Base-by-base conservation (phyloP, 1,140 invertebrate species). In the Meloidogyne exigua region DNA sequence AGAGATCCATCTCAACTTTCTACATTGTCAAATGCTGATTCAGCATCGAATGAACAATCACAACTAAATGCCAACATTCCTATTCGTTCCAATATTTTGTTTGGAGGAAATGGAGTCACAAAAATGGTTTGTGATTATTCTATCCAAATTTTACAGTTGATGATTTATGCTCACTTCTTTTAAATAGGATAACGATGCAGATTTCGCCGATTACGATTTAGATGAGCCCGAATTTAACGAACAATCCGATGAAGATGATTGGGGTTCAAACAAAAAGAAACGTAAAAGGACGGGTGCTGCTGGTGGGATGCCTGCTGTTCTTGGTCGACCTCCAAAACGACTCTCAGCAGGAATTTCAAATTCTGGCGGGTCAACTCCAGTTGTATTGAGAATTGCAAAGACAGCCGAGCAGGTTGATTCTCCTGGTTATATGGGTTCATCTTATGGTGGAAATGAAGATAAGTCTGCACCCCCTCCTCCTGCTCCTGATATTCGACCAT, bases 181-280 rank as follows among this genome's bases (percentile, higher is more conserved):
- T 13, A 25, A 23, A 49, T 42, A 80, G 80, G 79, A 80, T n/a
- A 77, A 57, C 21, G 79, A 80, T 11, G 32, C 72, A 18, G 79
- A 82, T 64, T 36, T 49, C 13, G 23, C 32, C 0, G 80, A 82
- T 12, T 80, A 82, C 26, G 79, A 80, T 21, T 21, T 82, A 18
- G 79, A 80, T 28, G 79, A 81, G 1, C 57, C 65, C 9, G 79
- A 81, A 44, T 18, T 65, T 23, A 79, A 79, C 23, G 79, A 80
- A 15, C 79, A 69, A 44, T 82, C 80, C 4, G 79, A 82, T 57
- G 79, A 80, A 66, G 79, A 80, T 32, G 79, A 80, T 68, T 80
- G 79, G 81, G 80, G 80, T 7, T 74, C 80, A 13, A 79, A 70
- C 26, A 72, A 70, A 10, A 79, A 72, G 23, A 75, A 79, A 26